Evolutionary conservation across 2,888 invertebrate species (phyloP), one percentile per base, ranked within the genome.

Genomic region (Amiota minor): DNA sequence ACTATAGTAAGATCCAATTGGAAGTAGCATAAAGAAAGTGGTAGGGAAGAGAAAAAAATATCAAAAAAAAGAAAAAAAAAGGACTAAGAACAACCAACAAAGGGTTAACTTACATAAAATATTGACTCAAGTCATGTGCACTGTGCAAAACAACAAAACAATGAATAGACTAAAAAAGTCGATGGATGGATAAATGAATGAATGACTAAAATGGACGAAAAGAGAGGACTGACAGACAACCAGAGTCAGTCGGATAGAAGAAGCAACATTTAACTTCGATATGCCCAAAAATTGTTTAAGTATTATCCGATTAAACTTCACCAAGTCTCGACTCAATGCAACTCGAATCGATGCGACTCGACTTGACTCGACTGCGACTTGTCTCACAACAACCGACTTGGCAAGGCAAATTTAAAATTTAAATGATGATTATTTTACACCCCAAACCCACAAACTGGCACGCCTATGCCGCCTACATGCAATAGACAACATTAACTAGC

Each of bases 101-200:
- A 81, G 83, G 82, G 83, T 83, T 82, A 78, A 78, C 79, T 79
- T 80, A 79, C 77, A 79, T 81, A 83, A 85, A 81, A 83, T 85
- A 86, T 85, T 85, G 84, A 85, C 86, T 85, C 81, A 79, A 82
- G 84, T 80, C 83, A 85, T 85, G 80, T 83, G 82, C 76, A 84
- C 80, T 80, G 62, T 35, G n/a, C 11, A 9, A 23, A 35, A 23
- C 23, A 62, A 18, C 53, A n/a, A 16, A 9, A 18, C 14, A 16
- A 2, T 68, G 18, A 35, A 3, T 12, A 35, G 16, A 61, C 20
- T 12, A 16, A 71, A 20, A 46, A 10, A 11, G 46, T 46, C 55
- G 45, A 14, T 45, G 20, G 49, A 49, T 50, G 14, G 47, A 35
- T n/a, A n/a, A n/a, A n/a, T n/a, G n/a, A n/a, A n/a, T n/a, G n/a